Evolutionary conservation across 2,888 invertebrate genomes (phyloP), one percentile per base, ranked within the genome.

Genomic region (Iphiclides podalirius): DNA sequence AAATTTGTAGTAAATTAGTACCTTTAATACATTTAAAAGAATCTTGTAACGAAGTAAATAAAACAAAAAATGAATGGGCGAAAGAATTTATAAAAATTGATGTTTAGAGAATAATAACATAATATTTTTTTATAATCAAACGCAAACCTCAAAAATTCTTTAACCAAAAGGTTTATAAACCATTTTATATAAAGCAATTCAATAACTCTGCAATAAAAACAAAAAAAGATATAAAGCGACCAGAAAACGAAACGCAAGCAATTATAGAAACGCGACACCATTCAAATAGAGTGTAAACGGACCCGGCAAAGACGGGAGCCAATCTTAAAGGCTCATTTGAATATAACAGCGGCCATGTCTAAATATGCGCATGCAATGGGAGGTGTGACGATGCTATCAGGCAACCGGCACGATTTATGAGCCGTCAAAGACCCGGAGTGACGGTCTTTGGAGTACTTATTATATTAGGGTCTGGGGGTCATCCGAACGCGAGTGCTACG

Each of bases 361-460:
- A 40, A 50, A 41, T 41, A 41, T 40, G 40, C 20, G 17, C 46
- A 47, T 42, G 53, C 49, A 49, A 49, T 39, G 38, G 23, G 31
- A 52, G 42, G 56, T 52, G 55, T 47, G 56, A 56, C 49, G 56
- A 53, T 56, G 28, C 7, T 47, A 51, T 53, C 56, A 38, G 14
- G 40, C 46, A n/a, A n/a, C n/a, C n/a, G n/a, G 53, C 54, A 56
- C 56, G 56, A 56, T 53, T 56, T 56, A 56, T 53, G 43, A 48
- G 46, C 48, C 28, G 50, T 45, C 41, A 47, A 40, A 47, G 43
- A 45, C 34, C 6, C 41, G 12, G 38, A 38, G 47, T 54, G 50
- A 50, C 40, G 50, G 6, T 45, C 39, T 26, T 26, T 35, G 43
- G 38, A 4, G 31, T 33, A 42, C 37, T 49, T 44, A 44, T 43